phyloP scores from a whole-genome alignment of 2,113 vertebrate genomes.

The Etheostoma spectabile region DNA sequence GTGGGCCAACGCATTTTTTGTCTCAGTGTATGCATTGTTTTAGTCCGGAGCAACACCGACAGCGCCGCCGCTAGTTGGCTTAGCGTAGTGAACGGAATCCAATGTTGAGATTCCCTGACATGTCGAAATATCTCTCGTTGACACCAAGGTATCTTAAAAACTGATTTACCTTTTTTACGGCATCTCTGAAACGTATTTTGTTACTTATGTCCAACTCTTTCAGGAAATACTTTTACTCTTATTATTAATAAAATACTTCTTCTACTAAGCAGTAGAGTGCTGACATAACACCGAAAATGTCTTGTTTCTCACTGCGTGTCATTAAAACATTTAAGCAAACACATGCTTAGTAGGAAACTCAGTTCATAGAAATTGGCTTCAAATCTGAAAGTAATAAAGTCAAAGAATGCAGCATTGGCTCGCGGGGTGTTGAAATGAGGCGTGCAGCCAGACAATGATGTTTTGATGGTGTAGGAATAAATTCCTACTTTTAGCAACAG shows the following conservation, averaged over 20 bases:
- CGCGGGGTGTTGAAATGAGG: not conserved
- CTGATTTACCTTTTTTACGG: not conserved
- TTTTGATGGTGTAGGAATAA: conserved; percentile 25
- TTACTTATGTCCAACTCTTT: not conserved
- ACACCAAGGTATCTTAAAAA: not conserved
- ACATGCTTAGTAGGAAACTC: conserved; percentile 22
- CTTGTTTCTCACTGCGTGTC: conserved; percentile 10
- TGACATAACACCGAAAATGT: not conserved
- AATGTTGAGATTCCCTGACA: not conserved
- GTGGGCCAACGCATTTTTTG: no score
- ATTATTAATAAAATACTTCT: not conserved
- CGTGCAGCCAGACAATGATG: conserved; percentile 13
- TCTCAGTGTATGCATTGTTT: no score
- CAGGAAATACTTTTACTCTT: not conserved
- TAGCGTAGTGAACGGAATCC: no score
- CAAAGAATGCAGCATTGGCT: conserved; percentile 43
- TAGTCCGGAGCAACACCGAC: no score
- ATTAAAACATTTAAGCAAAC: conserved; percentile 27
- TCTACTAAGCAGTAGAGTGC: not conserved
- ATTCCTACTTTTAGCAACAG: conserved; percentile 41
- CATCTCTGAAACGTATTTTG: not conserved
- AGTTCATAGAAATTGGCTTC: conserved; percentile 28
- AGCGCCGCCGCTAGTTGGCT: no score
- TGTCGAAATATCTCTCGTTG: not conserved
- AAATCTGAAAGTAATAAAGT: conserved; percentile 50